A percentile compares a stretch with the other conserved stretches of the same genome.
Conservation (phyloP, 2,797 vertebrate species). For the Scolopax bukidnonensis region DNA sequence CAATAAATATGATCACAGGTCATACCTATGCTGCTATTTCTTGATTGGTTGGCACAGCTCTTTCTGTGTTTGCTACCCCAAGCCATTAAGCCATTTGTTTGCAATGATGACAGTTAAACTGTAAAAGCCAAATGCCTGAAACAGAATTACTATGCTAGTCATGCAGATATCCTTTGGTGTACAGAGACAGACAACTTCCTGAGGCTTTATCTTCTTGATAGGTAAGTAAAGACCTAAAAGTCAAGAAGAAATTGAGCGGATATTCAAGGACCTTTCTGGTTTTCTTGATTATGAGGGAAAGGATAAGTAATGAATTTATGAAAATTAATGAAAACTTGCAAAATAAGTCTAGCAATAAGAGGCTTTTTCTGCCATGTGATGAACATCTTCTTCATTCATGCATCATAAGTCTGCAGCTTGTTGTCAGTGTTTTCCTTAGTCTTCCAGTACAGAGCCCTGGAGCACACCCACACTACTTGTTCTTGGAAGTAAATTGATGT, state of each 20-base stretch:
- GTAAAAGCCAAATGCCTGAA: neutral
- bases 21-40: constrained; percentile 14
- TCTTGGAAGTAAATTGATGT: constrained; percentile 9
- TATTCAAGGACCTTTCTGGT: neutral
- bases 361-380: neutral
- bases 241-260: neutral
- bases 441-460: neutral
- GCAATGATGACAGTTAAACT: neutral
- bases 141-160: neutral
- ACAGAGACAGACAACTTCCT: neutral
- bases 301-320: neutral
- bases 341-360: neutral
- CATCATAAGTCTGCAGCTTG: constrained; percentile 1
- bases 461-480: neutral
- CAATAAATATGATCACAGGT: neutral
- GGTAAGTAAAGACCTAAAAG: neutral
- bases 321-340: neutral
- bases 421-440: neutral
- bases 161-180: neutral
- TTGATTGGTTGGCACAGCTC: neutral
- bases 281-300: neutral
- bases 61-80: neutral
- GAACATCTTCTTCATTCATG: constrained; percentile 17
- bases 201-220: constrained; percentile 4
- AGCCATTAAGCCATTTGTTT: constrained; percentile 36